phyloP scores from a whole-genome alignment of 2,113 vertebrate species.

The Callospermophilus lateralis region DNA sequence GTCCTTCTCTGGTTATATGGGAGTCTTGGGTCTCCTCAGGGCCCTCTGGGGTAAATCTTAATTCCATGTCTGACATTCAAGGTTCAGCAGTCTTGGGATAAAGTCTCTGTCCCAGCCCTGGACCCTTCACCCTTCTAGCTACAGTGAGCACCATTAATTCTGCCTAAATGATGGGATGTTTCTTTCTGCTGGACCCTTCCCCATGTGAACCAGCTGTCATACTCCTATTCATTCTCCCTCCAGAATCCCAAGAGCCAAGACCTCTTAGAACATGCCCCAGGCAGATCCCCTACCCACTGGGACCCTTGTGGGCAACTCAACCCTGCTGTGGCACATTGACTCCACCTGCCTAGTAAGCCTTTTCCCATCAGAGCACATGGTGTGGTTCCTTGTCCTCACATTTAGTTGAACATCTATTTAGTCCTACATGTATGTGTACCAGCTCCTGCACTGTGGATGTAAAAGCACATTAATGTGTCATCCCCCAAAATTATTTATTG shows the following conservation, averaged over 20 bases:
- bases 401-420: not conserved
- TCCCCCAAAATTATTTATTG: not conserved
- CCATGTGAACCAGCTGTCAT: rapidly evolving
- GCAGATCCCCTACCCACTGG: rapidly evolving
- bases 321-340: rapidly evolving
- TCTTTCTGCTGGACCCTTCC: not conserved
- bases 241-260: not conserved
- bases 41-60: too few species aligned
- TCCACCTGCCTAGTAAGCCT: rapidly evolving
- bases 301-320: not conserved
- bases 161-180: rapidly evolving
- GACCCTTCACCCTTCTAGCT: too few species aligned
- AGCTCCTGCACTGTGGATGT: not conserved
- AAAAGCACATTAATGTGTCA: not conserved
- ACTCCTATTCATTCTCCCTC: not conserved
- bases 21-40: too few species aligned
- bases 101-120: too few species aligned
- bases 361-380: rapidly evolving
- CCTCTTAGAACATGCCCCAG: not conserved
- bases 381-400: rapidly evolving
- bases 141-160: not conserved
- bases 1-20: too few species aligned
- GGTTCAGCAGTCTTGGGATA: too few species aligned
- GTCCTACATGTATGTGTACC: not conserved
- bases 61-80: too few species aligned